Evolutionary conservation across 2,113 vertebrate genomes (phyloP).

Genomic region (Bubalus kerabau): DNA sequence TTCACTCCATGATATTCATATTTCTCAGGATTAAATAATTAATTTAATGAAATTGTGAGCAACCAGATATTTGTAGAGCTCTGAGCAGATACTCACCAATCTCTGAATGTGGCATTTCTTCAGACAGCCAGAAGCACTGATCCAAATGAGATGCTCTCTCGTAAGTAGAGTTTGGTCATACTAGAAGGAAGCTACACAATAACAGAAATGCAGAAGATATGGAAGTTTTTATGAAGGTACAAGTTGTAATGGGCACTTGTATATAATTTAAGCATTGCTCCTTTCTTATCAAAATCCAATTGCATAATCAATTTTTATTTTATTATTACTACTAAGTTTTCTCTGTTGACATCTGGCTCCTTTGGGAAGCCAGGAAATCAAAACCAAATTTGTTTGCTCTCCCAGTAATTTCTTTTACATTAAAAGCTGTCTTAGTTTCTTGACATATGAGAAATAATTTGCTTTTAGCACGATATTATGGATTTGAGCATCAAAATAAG

Average conservation of each 20-base stretch:
- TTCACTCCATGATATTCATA: not conserved
- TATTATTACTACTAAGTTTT: not conserved
- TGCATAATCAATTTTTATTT: not conserved
- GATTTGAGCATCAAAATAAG: slow-evolving; percentile 4
- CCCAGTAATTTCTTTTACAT: slow-evolving; percentile 31
- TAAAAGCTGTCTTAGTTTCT: slow-evolving; percentile 24
- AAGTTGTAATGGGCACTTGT: not conserved
- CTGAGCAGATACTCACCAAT: not conserved
- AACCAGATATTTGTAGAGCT: not conserved
- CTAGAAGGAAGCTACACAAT: not conserved
- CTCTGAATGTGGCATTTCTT: not conserved
- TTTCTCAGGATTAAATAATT: not conserved
- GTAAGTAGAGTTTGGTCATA: not conserved
- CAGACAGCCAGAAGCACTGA: not conserved
- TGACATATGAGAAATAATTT: slow-evolving; percentile 19
- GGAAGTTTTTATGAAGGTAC: not conserved
- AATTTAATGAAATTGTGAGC: not conserved
- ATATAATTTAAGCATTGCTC: not conserved
- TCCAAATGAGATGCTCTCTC: not conserved
- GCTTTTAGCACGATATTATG: slow-evolving; percentile 5
- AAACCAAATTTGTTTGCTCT: slow-evolving; percentile 49
- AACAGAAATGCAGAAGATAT: not conserved
- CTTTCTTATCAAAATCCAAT: not conserved
- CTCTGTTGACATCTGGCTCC: slow-evolving; percentile 32
- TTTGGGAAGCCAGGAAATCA: slow-evolving; percentile 36